phyloP scores from a whole-genome alignment of 2,888 invertebrate species.

The Drosophila sordidapex region DNA sequence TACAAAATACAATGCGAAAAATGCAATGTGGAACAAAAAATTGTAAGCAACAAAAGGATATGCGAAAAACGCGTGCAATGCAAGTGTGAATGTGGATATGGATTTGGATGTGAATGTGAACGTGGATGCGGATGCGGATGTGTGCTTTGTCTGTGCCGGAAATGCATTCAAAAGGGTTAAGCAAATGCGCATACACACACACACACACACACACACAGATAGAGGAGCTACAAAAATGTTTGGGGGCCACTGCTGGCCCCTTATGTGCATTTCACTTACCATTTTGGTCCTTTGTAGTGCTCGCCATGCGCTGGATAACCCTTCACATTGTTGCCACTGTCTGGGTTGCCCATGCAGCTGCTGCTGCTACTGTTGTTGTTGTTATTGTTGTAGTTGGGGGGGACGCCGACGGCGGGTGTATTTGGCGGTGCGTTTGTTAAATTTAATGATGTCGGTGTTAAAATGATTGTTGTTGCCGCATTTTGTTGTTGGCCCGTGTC shows the following conservation, averaged over 20 bases:
- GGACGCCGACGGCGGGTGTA: slow-evolving; percentile 35
- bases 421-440: slow-evolving; percentile 71
- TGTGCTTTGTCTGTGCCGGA: slow-evolving; percentile 64
- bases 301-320: slow-evolving; percentile 53
- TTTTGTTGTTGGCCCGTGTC: slow-evolving; percentile 68
- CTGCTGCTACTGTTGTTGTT: slow-evolving; percentile 16
- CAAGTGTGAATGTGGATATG: slow-evolving; percentile 40
- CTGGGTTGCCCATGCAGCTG: slow-evolving; percentile 25
- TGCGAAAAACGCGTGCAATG: slow-evolving; percentile 75
- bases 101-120: slow-evolving; percentile 1
- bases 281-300: slow-evolving; percentile 82
- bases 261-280: slow-evolving; percentile 79
- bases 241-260: slow-evolving; percentile 24
- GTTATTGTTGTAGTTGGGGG: slow-evolving; percentile 39
- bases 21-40: slow-evolving; percentile 45
- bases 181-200: slow-evolving; percentile 62
- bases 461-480: slow-evolving; percentile 81
- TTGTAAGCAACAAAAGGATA: slow-evolving; percentile 46
- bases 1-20: slow-evolving; percentile 32
- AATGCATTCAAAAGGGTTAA: slow-evolving; percentile 77
- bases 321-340: slow-evolving; percentile 48
- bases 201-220: slow-evolving; percentile 3
- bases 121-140: not conserved
- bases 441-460: slow-evolving; percentile 83
- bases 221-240: slow-evolving; percentile 23